Evolutionary conservation across 1,140 invertebrate genomes (phyloP), one percentile per base, ranked within the genome.

Genomic region (Trachymyrmex septentrionalis): DNA sequence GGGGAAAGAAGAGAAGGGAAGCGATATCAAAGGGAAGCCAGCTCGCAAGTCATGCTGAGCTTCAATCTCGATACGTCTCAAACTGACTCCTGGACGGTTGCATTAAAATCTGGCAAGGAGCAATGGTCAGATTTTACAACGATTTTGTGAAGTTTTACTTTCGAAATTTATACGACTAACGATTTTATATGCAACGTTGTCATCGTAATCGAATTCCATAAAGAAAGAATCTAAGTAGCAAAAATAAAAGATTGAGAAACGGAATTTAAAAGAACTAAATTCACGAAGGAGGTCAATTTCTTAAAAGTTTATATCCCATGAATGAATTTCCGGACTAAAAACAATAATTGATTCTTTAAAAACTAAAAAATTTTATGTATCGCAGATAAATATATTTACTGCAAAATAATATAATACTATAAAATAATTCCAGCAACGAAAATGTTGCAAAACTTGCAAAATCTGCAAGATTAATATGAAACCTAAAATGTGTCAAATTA

Each of bases 31-130:
- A 66, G 44, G 12, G 50, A 86, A 61, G 38, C 55, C 69, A 84
- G 72, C 16, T 75, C 86, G 59, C 80, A 73, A 87, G 61, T 82
- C 77, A 86, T 14, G 66, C 72, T 61, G 69, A 34, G 53, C 55
- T 75, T 84, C 55, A 57, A 16, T 64, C 38, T 69, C 85, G 64
- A 86, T 80, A 81, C 63, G 53, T 80, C 75, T 80, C 7, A 3
- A 38, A 16, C 66, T 76, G 73, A 78, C 27, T 69, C 48, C 24
- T 38, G 44, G 61, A 16, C 64, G 27, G 30, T 69, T 69, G 76
- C 38, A 69, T 81, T 86, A 86, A 80, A 81, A 85, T 77, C 50
- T 67, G 73, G 75, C 63, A 80, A 61, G 34, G 2, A 44, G 16
- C 38, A 6, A 19, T 34, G 24, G 48, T 38, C 38, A 50, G 34